A percentile compares a stretch with the other conserved stretches of the same genome.
phyloP scores from a whole-genome alignment of 64 coral and sea anemone species.

The Hydrozoanthus tunicans region DNA sequence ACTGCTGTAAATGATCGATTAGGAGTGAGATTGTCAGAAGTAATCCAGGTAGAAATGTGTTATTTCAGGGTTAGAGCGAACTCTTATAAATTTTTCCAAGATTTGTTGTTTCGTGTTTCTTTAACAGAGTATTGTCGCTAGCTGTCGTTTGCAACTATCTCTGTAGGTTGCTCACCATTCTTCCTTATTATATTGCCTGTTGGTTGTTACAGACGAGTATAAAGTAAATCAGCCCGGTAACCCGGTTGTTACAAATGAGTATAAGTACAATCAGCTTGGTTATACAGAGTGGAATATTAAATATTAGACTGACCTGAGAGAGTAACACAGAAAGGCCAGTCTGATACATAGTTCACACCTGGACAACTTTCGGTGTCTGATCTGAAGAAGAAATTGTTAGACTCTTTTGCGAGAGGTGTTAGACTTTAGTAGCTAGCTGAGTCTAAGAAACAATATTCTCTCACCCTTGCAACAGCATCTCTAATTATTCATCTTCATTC shows the following conservation, averaged over 20 bases:
- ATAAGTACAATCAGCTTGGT: neutral
- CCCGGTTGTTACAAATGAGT: neutral
- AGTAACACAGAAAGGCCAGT: slow-evolving; percentile 2
- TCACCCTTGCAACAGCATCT: neutral
- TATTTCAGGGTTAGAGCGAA: too few species aligned
- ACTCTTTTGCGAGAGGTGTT: slow-evolving; percentile 3
- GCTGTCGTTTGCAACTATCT: too few species aligned
- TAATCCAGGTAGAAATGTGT: too few species aligned
- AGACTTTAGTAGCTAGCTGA: neutral
- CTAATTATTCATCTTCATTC: neutral
- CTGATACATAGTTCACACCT: slow-evolving; percentile 17
- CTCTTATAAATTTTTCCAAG: too few species aligned
- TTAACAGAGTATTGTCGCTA: too few species aligned
- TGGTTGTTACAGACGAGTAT: neutral
- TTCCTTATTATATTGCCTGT: neutral
- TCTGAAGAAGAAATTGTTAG: slow-evolving; percentile 48
- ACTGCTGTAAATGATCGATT: too few species aligned
- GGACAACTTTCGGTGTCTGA: slow-evolving; percentile 42
- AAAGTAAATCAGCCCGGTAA: too few species aligned
- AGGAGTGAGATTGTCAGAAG: too few species aligned
- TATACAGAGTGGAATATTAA: neutral
- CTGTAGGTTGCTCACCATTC: too few species aligned
- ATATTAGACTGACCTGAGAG: slow-evolving; percentile 54
- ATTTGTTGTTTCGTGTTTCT: too few species aligned
- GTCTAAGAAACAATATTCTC: neutral